Base-by-base conservation (phyloP, 1,140 invertebrate species). In the Hycleus phaleratus region DNA sequence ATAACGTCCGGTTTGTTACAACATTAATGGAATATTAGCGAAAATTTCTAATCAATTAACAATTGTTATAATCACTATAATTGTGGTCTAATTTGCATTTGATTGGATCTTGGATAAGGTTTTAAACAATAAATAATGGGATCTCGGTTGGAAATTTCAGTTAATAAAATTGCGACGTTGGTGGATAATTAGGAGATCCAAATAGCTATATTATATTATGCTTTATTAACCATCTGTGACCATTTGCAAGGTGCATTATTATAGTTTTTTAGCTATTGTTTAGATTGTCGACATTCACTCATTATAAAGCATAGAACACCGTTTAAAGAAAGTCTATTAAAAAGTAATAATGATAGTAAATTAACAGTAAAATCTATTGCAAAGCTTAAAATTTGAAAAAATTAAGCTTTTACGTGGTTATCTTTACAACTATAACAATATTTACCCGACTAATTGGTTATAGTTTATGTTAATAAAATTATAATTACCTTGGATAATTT, bases 221-320 rank as follows among this genome's bases (percentile, higher is more conserved):
- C 58, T 63, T 52, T 56, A 46, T 26, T 40, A 51, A 12, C 61
- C 61, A 63, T 46, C 58, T 60, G 61, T 53, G 43, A 63, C 54
- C 40, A 26, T 52, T 59, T 12, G 56, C 51, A 59, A 55, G 58
- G 58, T 55, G 52, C 43, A 51, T 49, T 60, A 38, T 49, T 45
- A 49, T 43, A 38, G 18, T 53, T 53, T n/a, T 39, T 12, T 38
- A 38, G 38, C 49, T 49, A 53, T 56, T 60, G 44, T 46, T 32
- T 43, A 42, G 44, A 50, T 24, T 8, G 38, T 50, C 49, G 48
- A 42, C 46, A 54, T 59, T 59, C 18, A 18, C 18, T 18, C 18
- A 18, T 18, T 54, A 8, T 49, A 47, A 25, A 18, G 32, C 10
- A 26, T 38, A 46, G 43, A 11, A 38, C 18, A 46, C 12, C 25